Base-by-base conservation (phyloP, 2,888 invertebrate genomes). In the Steinernema scapterisci region DNA sequence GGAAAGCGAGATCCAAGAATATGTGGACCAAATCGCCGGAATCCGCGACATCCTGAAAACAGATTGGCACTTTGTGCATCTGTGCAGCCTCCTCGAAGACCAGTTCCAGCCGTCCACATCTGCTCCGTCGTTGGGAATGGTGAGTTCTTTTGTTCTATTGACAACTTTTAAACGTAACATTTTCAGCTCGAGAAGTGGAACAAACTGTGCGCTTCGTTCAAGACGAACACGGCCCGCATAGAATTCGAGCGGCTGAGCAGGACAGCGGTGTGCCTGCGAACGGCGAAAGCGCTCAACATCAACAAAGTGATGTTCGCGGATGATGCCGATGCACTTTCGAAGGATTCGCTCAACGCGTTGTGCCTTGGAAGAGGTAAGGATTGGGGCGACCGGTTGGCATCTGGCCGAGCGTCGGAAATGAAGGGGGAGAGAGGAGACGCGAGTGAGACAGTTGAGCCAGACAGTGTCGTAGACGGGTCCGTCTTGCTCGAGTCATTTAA, bases 351-450 rank as follows among this genome's bases (percentile, higher is more conserved):
- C 1, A 75, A 80, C 45, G 80, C 82, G 43, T 43, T 83, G 43
- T 82, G 83, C 73, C 74, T 83, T 19, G 83, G 82, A 43, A 72
- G 83, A 77, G 82, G 83, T 82, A 72, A 52, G n/a, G 44, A 16
- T 38, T 19, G 38, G 38, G 38, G 38, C 38, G 9, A 38, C 56
- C 46, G 38, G 23, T n/a, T 19, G 7, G 31, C 70, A 70, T 2
- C 25, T n/a, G 13, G 38, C 43, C 43, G 43, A n/a, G 38, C n/a
- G n/a, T n/a, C n/a, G n/a, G n/a, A n/a, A n/a, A n/a, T n/a, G n/a
- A n/a, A n/a, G n/a, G n/a, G n/a, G n/a, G n/a, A n/a, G n/a, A n/a
- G n/a, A n/a, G n/a, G n/a, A n/a, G n/a, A n/a, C n/a, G n/a, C n/a
- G n/a, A n/a, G n/a, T n/a, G n/a, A n/a, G n/a, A n/a, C n/a, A n/a